These are phyloP conservation scores for Sprattus sprattus DNA, from an alignment of 2,113 vertebrate species.

Conservation along the genomic window DNA sequence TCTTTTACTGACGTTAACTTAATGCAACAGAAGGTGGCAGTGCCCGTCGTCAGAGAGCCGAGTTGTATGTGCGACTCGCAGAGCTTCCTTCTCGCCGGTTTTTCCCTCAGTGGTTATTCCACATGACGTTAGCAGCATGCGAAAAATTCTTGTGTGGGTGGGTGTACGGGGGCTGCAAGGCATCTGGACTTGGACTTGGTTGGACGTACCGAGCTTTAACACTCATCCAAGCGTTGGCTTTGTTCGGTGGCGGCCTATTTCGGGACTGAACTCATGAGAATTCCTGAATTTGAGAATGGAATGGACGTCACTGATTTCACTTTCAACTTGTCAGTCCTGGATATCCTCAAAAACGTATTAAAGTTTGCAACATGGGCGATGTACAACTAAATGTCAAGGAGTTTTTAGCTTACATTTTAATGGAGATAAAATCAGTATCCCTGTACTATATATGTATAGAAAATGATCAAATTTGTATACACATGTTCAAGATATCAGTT, in stretches of 20 bases:
- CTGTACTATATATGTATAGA: not conserved
- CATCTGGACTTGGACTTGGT: not conserved
- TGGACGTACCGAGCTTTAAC: not conserved
- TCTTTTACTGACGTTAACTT: not conserved
- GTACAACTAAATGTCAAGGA: too few species aligned
- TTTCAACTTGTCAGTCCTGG: too few species aligned
- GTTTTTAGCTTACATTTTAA: too few species aligned
- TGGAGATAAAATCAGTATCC: not conserved
- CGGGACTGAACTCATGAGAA: too few species aligned
- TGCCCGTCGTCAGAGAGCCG: not conserved
- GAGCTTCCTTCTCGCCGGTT: not conserved
- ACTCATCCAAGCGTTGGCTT: not conserved
- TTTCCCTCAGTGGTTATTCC: not conserved
- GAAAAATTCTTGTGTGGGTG: slow-evolving; percentile 12
- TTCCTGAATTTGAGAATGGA: too few species aligned
- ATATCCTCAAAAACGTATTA: too few species aligned
- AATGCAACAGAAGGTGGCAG: slow-evolving; percentile 5
- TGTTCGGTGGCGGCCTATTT: not conserved
- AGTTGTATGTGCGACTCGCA: not conserved
- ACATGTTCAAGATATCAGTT: too few species aligned
- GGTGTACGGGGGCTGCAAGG: not conserved
- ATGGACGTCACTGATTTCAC: too few species aligned
- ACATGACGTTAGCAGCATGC: not conserved
- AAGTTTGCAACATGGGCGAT: too few species aligned
- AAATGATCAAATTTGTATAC: too few species aligned